Base-by-base conservation (phyloP, 1,140 invertebrate genomes). In the Phymastichus coffea region DNA sequence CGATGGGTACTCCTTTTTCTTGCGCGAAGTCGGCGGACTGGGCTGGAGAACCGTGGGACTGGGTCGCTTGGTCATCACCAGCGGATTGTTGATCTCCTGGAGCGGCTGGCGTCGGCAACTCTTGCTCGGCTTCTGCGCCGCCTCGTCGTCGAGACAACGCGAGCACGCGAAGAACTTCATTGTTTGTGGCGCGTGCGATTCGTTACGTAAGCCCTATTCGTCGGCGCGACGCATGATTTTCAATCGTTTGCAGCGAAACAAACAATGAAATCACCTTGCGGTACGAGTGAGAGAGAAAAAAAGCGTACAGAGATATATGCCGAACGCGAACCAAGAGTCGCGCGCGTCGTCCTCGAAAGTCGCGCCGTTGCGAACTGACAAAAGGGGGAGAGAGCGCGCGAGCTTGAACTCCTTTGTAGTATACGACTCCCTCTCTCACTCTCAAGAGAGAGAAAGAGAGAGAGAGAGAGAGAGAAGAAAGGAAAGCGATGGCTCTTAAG, bases 141-240 rank as follows among this genome's bases (percentile, higher is more conserved):
- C 15, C 1, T 56, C 52, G 17, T 17, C 56, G 3, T 54, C 43
- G 2, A 78, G 44, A 51, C 78, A 80, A 38, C 56, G 68, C 10
- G 76, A 70, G 51, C 78, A 80, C 35, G 64, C 53, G n/a, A 75
- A 65, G 8, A 79, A 66, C 65, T 67, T 76, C 78, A 80, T 80
- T 20, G 67, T 70, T 8, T n/a, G n/a, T n/a, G n/a, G n/a, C n/a
- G n/a, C n/a, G n/a, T n/a, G 12, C 26, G 22, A 54, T 47, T 41
- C 10, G n/a, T n/a, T n/a, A n/a, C n/a, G n/a, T n/a, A n/a, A n/a
- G n/a, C n/a, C n/a, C n/a, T n/a, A n/a, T n/a, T n/a, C n/a, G n/a
- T n/a, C n/a, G n/a, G 30, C 30, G 14, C 30, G 14, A 14, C 30
- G 7, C 30, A 8, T 6, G 6, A 33, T 33, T 12, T 7, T 47